Base-by-base conservation (phyloP, 2,113 vertebrate genomes). In the Cryptotis parvus region DNA sequence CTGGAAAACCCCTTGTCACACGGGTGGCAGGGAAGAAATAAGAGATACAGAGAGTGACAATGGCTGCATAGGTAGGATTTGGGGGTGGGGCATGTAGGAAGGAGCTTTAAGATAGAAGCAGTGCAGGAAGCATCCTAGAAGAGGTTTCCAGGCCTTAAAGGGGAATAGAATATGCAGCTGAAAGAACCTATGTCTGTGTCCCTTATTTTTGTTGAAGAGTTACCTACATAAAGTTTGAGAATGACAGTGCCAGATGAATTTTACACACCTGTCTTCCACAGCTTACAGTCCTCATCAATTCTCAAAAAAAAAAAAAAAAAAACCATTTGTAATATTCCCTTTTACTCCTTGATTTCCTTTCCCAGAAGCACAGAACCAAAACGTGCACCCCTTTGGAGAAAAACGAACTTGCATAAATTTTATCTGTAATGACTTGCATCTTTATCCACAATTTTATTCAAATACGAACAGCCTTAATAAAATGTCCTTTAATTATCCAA, bases 201-300 rank as follows among this genome's bases (percentile, higher is more conserved):
- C 37, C 6, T 55, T 74, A 65, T 31, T 78, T 84, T 74, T 58
- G 65, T 43, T 63, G 63, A 80, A 63, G 63, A 72, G 29, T 15
- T 52, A 55, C 37, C 37, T 61, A 35, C 2, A 1, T 86, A 61
- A 43, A 61, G 24, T 80, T 43, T 91, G 37, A 76, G 75, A 37
- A 84, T 43, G 35, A 37, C 22, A 52, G 52, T 33, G 72, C 15
- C 27, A 72, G 72, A 79, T 22, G 58, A 26, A 70, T 18, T 35
- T 61, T 43, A 66, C 92, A 52, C 5, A 39, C 31, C 68, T 80
- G 9, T 84, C 81, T 72, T 81, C 26, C 24, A 78, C 41, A 92
- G 41, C 66, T 89, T 37, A 89, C 15, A 83, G 43, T 41, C 18
- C 52, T 80, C 82, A 75, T 76, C 61, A 94, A 63, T 80, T 83